Evolutionary conservation across 2,888 invertebrate genomes (phyloP).

Genomic region (Adineta ricciae): DNA sequence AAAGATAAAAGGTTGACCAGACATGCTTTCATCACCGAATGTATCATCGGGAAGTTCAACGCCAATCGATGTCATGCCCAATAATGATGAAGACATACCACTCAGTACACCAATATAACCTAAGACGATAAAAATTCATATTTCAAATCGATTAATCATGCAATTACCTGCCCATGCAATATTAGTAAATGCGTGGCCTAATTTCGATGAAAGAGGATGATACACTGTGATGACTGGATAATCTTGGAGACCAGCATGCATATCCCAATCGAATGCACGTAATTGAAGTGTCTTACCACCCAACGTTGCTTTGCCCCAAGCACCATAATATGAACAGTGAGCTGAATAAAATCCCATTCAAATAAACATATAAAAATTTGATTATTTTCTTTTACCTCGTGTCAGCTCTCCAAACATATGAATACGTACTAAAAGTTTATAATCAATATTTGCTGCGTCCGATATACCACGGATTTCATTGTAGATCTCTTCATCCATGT

Average conservation of each 20-base stretch:
- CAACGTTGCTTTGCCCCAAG: constrained; percentile 26
- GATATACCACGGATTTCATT: constrained; percentile 28
- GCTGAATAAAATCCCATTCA: neutral
- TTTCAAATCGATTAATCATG: too few relatives aligned
- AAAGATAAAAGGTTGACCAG: constrained; percentile 31
- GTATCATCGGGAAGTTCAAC: constrained; percentile 32
- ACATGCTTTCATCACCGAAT: constrained; percentile 30
- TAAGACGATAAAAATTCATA: too few relatives aligned
- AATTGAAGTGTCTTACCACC: constrained; percentile 24
- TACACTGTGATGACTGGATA: constrained; percentile 32
- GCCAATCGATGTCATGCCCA: constrained; percentile 30
- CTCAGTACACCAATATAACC: constrained; percentile 27
- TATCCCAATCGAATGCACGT: constrained; percentile 32
- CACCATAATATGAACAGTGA: constrained; percentile 30
- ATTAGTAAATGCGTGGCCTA: constrained; percentile 32
- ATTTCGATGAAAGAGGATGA: constrained; percentile 19
- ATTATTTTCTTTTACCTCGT: neutral
- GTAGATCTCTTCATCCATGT: constrained; percentile 23
- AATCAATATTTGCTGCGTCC: constrained; percentile 27
- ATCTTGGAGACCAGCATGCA: constrained; percentile 26
- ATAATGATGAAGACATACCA: constrained; percentile 25
- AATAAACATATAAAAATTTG: too few relatives aligned
- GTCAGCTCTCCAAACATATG: constrained; percentile 32
- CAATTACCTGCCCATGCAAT: constrained; percentile 30
- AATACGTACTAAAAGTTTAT: constrained; percentile 25